Percentiles rank a stretch among this genome's conserved stretches.
phyloP scores from a whole-genome alignment of 2,888 invertebrate species.

The Diachrysia chrysitis region DNA sequence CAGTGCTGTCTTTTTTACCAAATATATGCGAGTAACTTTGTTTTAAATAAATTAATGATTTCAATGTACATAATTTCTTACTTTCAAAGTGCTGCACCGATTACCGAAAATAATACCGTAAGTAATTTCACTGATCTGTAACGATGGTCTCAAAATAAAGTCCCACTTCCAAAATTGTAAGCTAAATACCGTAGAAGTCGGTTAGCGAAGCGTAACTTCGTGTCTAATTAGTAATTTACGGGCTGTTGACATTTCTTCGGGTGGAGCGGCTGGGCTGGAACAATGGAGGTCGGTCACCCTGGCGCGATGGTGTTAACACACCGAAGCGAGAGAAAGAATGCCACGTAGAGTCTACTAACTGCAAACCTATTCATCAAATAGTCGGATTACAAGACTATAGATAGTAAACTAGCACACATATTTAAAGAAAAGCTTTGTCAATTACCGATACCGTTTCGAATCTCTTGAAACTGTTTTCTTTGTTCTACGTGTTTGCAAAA shows the following conservation, averaged over 20 bases:
- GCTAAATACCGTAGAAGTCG: conserved; percentile 37
- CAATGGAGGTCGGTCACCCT: conserved; percentile 58
- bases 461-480: background rate
- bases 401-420: too few relatives aligned
- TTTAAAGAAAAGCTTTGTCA: too few relatives aligned
- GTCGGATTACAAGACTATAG: conserved; percentile 6
- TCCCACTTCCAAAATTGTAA: conserved; percentile 26
- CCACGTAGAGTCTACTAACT: conserved; percentile 10
- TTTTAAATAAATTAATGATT: background rate
- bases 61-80: background rate
- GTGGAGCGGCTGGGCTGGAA: conserved; percentile 38
- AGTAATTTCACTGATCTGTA: background rate
- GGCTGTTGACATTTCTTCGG: conserved; percentile 64
- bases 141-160: background rate
- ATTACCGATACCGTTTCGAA: background rate
- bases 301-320: conserved; percentile 17
- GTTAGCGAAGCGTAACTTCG: conserved; percentile 56
- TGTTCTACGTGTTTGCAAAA: background rate
- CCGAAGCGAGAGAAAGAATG: conserved; percentile 30
- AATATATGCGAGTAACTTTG: too few relatives aligned
- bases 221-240: conserved; percentile 66
- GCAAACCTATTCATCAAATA: background rate
- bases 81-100: background rate
- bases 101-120: background rate
- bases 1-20: too few relatives aligned